Evolutionary conservation across 2,888 invertebrate species (phyloP).

Genomic region (Meganola albula): DNA sequence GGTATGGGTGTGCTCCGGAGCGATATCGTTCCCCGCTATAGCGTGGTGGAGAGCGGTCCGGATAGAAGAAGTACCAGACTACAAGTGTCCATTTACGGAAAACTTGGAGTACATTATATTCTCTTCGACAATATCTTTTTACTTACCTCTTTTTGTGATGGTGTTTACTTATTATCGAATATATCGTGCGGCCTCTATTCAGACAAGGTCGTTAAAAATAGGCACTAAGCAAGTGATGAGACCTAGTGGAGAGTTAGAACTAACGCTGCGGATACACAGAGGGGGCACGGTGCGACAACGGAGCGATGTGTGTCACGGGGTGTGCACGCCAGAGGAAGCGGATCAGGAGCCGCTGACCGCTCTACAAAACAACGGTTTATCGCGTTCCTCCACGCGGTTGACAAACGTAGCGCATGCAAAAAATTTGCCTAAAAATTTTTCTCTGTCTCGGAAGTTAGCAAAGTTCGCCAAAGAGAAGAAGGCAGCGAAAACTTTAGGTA

Average conservation of each 20-base stretch:
- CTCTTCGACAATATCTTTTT: conserved; percentile 98
- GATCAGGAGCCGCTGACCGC: conserved; percentile 85
- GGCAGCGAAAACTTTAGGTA: conserved; percentile 97
- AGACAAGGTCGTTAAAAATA: conserved; percentile 92
- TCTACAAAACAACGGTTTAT: conserved; percentile 86
- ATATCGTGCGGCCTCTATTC: conserved; percentile 94
- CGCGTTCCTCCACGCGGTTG: conserved; percentile 83
- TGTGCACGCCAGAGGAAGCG: conserved; percentile 82
- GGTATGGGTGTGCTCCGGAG: conserved; percentile 97
- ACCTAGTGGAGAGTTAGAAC: conserved; percentile 89
- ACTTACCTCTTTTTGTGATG: conserved; percentile 97
- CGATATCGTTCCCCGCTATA: conserved; percentile 99
- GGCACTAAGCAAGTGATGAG: conserved; percentile 94
- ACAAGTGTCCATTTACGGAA: conserved; percentile 97
- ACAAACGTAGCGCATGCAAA: conserved; percentile 78
- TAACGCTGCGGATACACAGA: conserved; percentile 94
- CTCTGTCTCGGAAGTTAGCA: conserved; percentile 93
- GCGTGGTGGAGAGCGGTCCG: conserved; percentile 96
- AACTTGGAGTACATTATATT: conserved; percentile 97
- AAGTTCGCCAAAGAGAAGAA: conserved; percentile 98
- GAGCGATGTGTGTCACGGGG: conserved; percentile 70
- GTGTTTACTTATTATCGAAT: conserved; percentile 98
- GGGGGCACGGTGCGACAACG: conserved; percentile 87
- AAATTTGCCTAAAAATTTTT: conserved; percentile 91
- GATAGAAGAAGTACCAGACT: conserved; percentile 86